Conservation (phyloP, 2,888 invertebrate genomes). For the Pterobdella sp. region DNA sequence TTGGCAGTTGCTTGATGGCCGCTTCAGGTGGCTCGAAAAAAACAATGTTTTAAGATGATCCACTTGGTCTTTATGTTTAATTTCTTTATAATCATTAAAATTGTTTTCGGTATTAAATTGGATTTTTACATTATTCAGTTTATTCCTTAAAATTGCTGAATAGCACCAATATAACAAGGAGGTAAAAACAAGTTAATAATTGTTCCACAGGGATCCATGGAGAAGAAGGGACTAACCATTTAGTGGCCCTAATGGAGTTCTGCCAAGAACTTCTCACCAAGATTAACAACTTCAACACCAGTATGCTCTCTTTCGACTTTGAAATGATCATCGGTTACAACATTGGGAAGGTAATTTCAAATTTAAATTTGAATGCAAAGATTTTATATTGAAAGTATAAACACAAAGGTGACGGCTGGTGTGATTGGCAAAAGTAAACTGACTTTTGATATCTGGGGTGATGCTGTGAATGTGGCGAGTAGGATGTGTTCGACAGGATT, state of each 20-base stretch:
- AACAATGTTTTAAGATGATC: too few species aligned
- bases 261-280: constrained; percentile 74
- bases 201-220: not conserved
- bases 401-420: constrained; percentile 74
- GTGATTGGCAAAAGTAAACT: constrained; percentile 89
- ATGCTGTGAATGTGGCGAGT: constrained; percentile 91
- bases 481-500: constrained; percentile 95
- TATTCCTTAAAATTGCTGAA: too few species aligned
- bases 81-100: too few species aligned
- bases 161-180: too few species aligned
- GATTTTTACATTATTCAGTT: too few species aligned
- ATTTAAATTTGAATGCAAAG: too few species aligned
- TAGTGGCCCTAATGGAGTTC: constrained; percentile 81
- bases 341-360: constrained; percentile 75
- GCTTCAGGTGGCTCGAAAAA: constrained; percentile 88
- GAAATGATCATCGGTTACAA: constrained; percentile 69
- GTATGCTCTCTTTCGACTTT: constrained; percentile 51
- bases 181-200: too few species aligned
- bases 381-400: too few species aligned
- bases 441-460: constrained; percentile 96
- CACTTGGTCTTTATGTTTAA: too few species aligned
- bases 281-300: constrained; percentile 48
- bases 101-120: too few species aligned
- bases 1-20: constrained; percentile 90
- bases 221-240: constrained; percentile 49